phyloP scores from a whole-genome alignment of 2,888 invertebrate genomes.

The Agapetus fuscipes region DNA sequence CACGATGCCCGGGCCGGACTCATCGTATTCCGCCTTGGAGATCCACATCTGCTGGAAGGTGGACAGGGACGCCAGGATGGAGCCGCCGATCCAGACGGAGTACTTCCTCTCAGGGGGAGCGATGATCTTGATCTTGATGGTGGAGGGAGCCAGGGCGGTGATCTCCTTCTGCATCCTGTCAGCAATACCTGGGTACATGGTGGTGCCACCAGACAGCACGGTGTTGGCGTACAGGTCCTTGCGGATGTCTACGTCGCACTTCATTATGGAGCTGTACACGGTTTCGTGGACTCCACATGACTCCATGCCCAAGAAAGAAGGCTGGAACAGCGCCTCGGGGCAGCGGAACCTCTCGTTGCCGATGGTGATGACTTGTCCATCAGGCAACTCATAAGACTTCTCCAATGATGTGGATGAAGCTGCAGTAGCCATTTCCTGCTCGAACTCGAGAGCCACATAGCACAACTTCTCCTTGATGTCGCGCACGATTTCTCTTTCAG shows the following conservation, averaged over 20 bases:
- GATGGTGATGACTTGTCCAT: slow-evolving; percentile 50
- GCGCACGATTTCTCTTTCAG: slow-evolving; percentile 49
- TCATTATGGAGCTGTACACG: slow-evolving; percentile 47
- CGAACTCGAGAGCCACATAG: slow-evolving; percentile 49
- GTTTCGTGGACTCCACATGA: slow-evolving; percentile 68
- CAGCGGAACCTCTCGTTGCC: slow-evolving; percentile 66
- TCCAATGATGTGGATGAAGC: slow-evolving; percentile 51
- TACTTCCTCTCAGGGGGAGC: slow-evolving; percentile 85
- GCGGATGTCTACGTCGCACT: slow-evolving; percentile 69
- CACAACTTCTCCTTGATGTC: slow-evolving; percentile 57
- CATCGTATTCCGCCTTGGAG: slow-evolving; percentile 84
- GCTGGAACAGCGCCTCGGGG: slow-evolving; percentile 66
- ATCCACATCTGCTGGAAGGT: slow-evolving; percentile 92
- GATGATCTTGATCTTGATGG: slow-evolving; percentile 93
- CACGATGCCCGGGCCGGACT: slow-evolving; percentile 70
- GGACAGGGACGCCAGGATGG: slow-evolving; percentile 79
- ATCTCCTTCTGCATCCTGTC: slow-evolving; percentile 88
- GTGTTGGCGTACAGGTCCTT: slow-evolving; percentile 81
- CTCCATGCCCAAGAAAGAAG: slow-evolving; percentile 63
- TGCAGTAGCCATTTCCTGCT: slow-evolving; percentile 54
- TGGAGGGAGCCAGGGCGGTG: slow-evolving; percentile 80
- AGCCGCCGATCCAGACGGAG: slow-evolving; percentile 87
- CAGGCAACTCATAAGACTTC: slow-evolving; percentile 58
- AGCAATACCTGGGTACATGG: slow-evolving; percentile 82
- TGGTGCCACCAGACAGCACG: slow-evolving; percentile 74